Evolutionary conservation across 2,797 vertebrate genomes (phyloP).

Genomic region (Miichthys miiuy): DNA sequence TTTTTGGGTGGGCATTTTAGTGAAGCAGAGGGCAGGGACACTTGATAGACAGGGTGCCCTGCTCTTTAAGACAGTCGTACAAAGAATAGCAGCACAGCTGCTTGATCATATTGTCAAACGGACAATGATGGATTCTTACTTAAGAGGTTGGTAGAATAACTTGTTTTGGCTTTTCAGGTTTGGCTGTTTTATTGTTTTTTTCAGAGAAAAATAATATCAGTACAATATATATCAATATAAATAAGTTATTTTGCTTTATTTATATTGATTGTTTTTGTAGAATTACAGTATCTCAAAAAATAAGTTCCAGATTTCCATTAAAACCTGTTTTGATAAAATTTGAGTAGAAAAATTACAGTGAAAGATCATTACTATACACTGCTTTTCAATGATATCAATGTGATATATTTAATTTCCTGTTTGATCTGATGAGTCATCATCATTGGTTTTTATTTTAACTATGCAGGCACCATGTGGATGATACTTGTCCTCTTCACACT

Average conservation of each 20-base stretch:
- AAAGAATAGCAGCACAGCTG: slow-evolving; percentile 7
- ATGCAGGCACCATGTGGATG: slow-evolving; percentile 63
- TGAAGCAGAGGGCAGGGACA: background rate
- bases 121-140: slow-evolving; percentile 52
- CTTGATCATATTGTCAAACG: background rate
- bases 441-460: slow-evolving; percentile 22
- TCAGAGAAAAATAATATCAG: too few species aligned
- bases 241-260: background rate
- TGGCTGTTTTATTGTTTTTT: background rate
- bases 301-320: background rate
- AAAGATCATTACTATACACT: background rate
- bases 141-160: slow-evolving; percentile 68
- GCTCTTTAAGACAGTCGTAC: background rate
- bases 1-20: slow-evolving; percentile 21
- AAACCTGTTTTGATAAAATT: background rate
- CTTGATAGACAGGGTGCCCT: slow-evolving; percentile 9
- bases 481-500: slow-evolving; percentile 57
- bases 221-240: too few species aligned
- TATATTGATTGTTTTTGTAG: background rate
- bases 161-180: slow-evolving; percentile 4
- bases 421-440: background rate
- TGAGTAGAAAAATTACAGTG: background rate
- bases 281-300: background rate
- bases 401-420: background rate
- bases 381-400: background rate